phyloP scores from a whole-genome alignment of 2,888 invertebrate genomes.

The Nyleta sp. region DNA sequence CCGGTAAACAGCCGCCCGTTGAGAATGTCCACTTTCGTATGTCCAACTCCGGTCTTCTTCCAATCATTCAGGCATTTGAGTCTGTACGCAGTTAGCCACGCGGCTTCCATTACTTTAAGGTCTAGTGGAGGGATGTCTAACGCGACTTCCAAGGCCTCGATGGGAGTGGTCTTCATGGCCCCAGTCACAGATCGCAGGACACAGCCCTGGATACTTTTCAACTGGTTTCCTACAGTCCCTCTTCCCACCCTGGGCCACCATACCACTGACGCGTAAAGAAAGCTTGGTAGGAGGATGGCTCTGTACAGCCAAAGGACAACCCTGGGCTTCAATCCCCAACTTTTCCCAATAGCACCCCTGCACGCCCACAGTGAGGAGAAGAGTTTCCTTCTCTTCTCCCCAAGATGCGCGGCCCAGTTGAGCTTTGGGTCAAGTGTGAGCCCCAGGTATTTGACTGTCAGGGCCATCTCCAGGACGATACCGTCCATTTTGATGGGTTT shows the following conservation, averaged over 20 bases:
- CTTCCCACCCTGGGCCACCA: neutral
- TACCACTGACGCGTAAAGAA: neutral
- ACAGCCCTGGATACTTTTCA: neutral
- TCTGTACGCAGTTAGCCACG: neutral
- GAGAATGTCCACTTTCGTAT: too few species aligned
- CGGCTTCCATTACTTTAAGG: neutral
- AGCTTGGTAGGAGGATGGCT: neutral
- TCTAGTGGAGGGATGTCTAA: neutral
- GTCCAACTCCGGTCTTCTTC: neutral
- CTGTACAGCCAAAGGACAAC: neutral
- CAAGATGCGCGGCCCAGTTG: neutral
- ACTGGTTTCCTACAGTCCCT: neutral
- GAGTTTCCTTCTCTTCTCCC: neutral
- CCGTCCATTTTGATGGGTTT: neutral
- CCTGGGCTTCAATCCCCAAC: neutral
- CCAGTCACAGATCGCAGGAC: neutral
- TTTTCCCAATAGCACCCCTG: neutral
- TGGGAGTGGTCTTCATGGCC: constrained; percentile 1
- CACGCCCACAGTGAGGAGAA: neutral
- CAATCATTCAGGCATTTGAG: neutral
- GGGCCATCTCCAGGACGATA: neutral
- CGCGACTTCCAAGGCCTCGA: neutral
- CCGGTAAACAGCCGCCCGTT: too few species aligned
- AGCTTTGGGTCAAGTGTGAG: neutral
- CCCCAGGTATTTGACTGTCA: neutral